Percentiles rank a stretch among this genome's conserved stretches.
phyloP scores from a whole-genome alignment of 2,113 vertebrate genomes.

The Suricata suricatta region DNA sequence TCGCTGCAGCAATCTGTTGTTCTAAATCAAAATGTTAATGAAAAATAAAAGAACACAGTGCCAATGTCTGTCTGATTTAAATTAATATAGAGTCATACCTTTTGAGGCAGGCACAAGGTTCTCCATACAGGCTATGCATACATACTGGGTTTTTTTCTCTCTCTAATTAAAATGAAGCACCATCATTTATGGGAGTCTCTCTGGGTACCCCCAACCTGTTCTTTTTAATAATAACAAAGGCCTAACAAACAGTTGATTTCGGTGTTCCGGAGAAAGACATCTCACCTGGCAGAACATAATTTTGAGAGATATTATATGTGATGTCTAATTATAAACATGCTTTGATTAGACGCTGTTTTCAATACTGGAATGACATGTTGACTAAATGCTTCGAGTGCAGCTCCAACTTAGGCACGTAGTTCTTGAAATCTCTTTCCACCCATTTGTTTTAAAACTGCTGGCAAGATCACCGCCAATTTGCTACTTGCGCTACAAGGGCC shows the following conservation, averaged over 20 bases:
- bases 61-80: conserved; percentile 70
- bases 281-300: conserved; percentile 73
- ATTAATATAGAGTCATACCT: conserved; percentile 80
- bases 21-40: conserved; percentile 74
- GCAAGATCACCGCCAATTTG: conserved; percentile 77
- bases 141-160: conserved; percentile 26
- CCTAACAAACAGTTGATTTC: conserved; percentile 67
- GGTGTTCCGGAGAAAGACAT: conserved; percentile 59
- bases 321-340: conserved; percentile 77
- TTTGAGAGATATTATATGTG: conserved; percentile 76
- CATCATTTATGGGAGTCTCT: conserved; percentile 70
- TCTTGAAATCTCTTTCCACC: conserved; percentile 74
- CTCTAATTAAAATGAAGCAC: conserved; percentile 77
- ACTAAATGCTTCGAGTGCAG: conserved; percentile 75
- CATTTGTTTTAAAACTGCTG: conserved; percentile 77
- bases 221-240: conserved; percentile 76
- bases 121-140: conserved; percentile 50
- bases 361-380: conserved; percentile 73
- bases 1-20: conserved; percentile 81
- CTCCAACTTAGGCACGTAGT: conserved; percentile 70
- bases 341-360: conserved; percentile 77
- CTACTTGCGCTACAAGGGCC: conserved; percentile 73
- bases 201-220: conserved; percentile 68
- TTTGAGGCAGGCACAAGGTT: conserved; percentile 46
- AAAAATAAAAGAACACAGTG: conserved; percentile 73